phyloP scores from a whole-genome alignment of 2,888 invertebrate genomes.

The Cantharis nigra region DNA sequence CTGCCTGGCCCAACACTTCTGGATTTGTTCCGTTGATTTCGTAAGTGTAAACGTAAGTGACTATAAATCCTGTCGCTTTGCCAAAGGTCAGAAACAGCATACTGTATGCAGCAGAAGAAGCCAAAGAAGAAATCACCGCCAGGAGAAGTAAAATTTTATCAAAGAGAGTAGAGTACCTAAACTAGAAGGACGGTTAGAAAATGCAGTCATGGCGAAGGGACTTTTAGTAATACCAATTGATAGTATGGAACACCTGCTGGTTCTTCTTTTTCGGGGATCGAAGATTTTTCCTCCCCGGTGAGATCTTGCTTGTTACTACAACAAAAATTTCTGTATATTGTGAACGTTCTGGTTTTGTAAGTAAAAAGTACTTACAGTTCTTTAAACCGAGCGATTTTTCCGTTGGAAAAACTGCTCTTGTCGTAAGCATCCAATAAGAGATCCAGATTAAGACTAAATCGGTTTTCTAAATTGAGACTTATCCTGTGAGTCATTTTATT shows the following conservation, averaged over 20 bases:
- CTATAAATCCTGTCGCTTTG: slow-evolving; percentile 66
- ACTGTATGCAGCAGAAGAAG: slow-evolving; percentile 68
- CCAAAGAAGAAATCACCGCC: slow-evolving; percentile 63
- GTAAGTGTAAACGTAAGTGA: slow-evolving; percentile 39
- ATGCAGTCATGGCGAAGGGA: background rate
- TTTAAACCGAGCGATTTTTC: background rate
- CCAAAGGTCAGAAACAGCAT: slow-evolving; percentile 72
- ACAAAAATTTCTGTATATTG: background rate
- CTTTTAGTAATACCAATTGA: background rate
- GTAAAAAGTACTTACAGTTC: background rate
- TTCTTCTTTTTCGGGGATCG: background rate
- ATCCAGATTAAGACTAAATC: background rate
- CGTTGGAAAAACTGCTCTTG: background rate
- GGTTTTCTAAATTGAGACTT: background rate
- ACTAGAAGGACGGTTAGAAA: slow-evolving; percentile 58
- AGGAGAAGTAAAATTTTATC: slow-evolving; percentile 64
- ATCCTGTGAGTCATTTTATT: background rate
- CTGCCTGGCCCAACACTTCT: slow-evolving; percentile 39
- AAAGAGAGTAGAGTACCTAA: slow-evolving; percentile 63
- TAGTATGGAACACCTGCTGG: background rate
- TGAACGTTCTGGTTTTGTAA: too few species aligned
- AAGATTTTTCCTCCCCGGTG: background rate
- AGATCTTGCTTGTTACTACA: background rate
- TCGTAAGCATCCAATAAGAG: background rate
- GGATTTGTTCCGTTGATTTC: background rate